Base-by-base conservation (phyloP, 2,113 vertebrate genomes). In the Penelope pileata region DNA sequence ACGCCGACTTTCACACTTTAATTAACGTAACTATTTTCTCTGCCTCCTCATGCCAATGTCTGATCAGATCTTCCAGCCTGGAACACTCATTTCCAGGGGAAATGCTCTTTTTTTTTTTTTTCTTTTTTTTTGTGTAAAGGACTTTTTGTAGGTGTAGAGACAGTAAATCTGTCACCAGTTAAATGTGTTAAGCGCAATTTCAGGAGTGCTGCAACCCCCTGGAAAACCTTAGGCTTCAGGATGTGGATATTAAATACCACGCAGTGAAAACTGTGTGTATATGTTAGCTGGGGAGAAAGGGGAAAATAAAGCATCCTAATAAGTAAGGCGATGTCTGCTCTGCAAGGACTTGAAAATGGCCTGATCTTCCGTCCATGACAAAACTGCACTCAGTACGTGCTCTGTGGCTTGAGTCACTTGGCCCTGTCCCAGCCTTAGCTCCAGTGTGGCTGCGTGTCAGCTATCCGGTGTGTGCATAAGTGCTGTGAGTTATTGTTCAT, bases 371-470 rank as follows among this genome's bases (percentile, higher is more conserved):
- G 43, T 62, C 79, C 77, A 40, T 78, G 76, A 77, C 93, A 82
- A 56, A 91, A 72, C 56, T 34, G 83, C 19, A 9, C 32, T 77
- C 94, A 54, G 27, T 81, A 68, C 0, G 0, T 90, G 79, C 91
- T 81, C 91, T 83, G 90, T 78, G 82, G 54, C 79, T 83, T 90
- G 76, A 94, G 75, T 78, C 76, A 23, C 88, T 80, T 77, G 91
- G 85, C 75, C 22, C 17, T 5, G 1, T 67, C 83, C 64, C 91
- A 94, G 3, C 16, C 43, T 68, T 53, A 88, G 58, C 63, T 79
- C 64, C 16, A 27, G 36, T 0, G 13, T 30, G 54, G 79, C 63
- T 70, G 7, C 56, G 32, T 88, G 88, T 92, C 73, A 88, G 91
- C 88, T 59, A 0, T 10, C 38, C 0, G 3, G 74, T 43, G 43